Conservation (phyloP, 2,888 invertebrate genomes). For the Cosmopolites sordidus region DNA sequence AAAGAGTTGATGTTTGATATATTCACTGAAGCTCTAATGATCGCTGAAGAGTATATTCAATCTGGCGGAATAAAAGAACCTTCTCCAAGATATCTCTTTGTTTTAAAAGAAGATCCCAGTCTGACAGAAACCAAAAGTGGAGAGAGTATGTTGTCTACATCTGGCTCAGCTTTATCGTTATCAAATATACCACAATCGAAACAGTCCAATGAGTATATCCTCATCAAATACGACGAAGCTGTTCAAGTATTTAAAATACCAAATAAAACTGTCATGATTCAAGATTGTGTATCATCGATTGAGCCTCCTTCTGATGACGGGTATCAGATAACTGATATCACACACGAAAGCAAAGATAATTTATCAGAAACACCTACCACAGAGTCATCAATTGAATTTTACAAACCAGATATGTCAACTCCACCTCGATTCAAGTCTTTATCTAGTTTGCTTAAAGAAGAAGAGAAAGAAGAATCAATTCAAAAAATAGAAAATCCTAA, state of each 20-base stretch:
- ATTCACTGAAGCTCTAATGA: slow-evolving; percentile 40
- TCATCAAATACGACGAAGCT: slow-evolving; percentile 6
- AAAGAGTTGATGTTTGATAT: slow-evolving; percentile 39
- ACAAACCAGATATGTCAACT: slow-evolving; percentile 29
- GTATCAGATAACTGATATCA: background rate
- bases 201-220: slow-evolving; percentile 5
- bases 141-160: background rate
- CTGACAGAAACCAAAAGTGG: background rate
- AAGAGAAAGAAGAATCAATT: background rate
- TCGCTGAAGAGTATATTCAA: slow-evolving; percentile 41
- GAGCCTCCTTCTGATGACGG: slow-evolving; percentile 28
- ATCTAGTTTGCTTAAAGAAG: background rate
- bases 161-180: background rate
- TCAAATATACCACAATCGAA: background rate
- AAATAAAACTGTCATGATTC: background rate
- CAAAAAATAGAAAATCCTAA: background rate
- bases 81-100: slow-evolving; percentile 37
- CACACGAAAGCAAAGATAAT: background rate
- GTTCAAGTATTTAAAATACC: slow-evolving; percentile 16
- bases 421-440: slow-evolving; percentile 32
- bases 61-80: slow-evolving; percentile 35
- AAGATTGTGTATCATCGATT: slow-evolving; percentile 26
- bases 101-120: slow-evolving; percentile 15
- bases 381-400: slow-evolving; percentile 25
- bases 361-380: slow-evolving; percentile 3